These are phyloP conservation scores for Drosophila vallismaia DNA, from an alignment of 2,888 invertebrate species.

Conservation along the genomic window DNA sequence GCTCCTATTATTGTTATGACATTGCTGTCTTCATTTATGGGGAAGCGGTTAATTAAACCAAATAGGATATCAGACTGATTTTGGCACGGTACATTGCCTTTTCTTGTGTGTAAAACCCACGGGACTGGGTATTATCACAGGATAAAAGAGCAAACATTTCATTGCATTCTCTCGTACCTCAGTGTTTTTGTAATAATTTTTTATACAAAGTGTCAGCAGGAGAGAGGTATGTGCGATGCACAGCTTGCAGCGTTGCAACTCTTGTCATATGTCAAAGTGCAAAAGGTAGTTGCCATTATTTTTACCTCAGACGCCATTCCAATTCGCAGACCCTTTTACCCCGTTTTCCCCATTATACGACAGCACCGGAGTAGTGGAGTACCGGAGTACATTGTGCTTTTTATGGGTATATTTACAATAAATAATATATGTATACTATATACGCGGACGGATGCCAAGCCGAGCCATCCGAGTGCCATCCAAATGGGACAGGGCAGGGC, in stretches of 20 bases:
- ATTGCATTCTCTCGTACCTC: neutral
- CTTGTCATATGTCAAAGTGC: constrained; percentile 54
- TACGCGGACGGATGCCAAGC: constrained; percentile 25
- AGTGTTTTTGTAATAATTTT: constrained; percentile 29
- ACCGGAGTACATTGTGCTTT: constrained; percentile 47
- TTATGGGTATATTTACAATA: constrained; percentile 64
- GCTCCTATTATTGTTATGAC: constrained; percentile 43
- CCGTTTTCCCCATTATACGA: neutral
- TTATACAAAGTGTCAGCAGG: constrained; percentile 28
- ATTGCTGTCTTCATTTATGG: constrained; percentile 78
- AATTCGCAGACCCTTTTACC: constrained; percentile 3
- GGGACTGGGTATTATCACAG: neutral
- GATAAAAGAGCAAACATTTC: constrained; percentile 20
- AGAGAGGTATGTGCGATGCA: constrained; percentile 20
- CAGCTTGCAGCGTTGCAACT: constrained; percentile 30
- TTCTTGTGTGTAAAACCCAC: neutral
- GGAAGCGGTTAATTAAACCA: constrained; percentile 68
- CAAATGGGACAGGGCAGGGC: constrained; percentile 10
- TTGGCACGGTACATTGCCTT: neutral
- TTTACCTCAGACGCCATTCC: constrained; percentile 34
- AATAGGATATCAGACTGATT: neutral
- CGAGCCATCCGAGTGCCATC: constrained; percentile 10
- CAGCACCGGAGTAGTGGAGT: neutral
- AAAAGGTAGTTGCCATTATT: constrained; percentile 50
- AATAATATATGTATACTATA: constrained; percentile 55